Conservation (phyloP, 2,888 invertebrate genomes). For the Scelioninae gen. 1 region DNA sequence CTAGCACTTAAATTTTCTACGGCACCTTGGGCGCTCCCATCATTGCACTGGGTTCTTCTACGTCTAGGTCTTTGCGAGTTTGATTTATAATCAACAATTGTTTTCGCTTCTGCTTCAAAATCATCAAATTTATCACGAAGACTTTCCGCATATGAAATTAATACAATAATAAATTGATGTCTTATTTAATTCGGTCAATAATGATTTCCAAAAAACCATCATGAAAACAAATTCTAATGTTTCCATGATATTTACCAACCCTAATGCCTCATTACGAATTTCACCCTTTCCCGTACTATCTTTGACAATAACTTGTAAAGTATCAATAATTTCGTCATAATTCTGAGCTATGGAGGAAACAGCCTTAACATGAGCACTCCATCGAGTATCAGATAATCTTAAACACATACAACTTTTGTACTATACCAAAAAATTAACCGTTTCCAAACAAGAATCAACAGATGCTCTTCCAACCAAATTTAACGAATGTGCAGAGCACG, state of each 20-base stretch:
- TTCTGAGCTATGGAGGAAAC: not conserved
- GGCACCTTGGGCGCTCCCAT: slow-evolving; percentile 23
- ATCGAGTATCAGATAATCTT: slow-evolving; percentile 35
- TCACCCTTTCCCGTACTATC: slow-evolving; percentile 7
- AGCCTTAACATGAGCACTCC: slow-evolving; percentile 25
- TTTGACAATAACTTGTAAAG: slow-evolving; percentile 16
- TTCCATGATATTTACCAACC: slow-evolving; percentile 14
- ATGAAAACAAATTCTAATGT: slow-evolving; percentile 32
- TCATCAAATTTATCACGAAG: slow-evolving; percentile 17
- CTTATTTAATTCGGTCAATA: slow-evolving; percentile 30
- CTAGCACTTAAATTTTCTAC: not conserved
- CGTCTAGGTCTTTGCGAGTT: not conserved
- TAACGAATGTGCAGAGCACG: slow-evolving; percentile 53
- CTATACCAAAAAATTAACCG: slow-evolving; percentile 73
- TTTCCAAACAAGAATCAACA: slow-evolving; percentile 70
- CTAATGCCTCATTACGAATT: slow-evolving; percentile 18
- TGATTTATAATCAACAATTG: slow-evolving; percentile 23
- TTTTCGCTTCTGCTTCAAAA: slow-evolving; percentile 8
- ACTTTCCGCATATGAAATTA: not conserved
- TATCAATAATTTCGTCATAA: slow-evolving; percentile 27
- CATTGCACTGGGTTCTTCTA: slow-evolving; percentile 23
- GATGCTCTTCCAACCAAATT: slow-evolving; percentile 50
- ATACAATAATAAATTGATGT: not conserved
- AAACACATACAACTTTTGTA: slow-evolving; percentile 61
- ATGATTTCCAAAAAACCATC: slow-evolving; percentile 27